phyloP scores from a whole-genome alignment of 2,888 invertebrate species.

The Phortica okadai region DNA sequence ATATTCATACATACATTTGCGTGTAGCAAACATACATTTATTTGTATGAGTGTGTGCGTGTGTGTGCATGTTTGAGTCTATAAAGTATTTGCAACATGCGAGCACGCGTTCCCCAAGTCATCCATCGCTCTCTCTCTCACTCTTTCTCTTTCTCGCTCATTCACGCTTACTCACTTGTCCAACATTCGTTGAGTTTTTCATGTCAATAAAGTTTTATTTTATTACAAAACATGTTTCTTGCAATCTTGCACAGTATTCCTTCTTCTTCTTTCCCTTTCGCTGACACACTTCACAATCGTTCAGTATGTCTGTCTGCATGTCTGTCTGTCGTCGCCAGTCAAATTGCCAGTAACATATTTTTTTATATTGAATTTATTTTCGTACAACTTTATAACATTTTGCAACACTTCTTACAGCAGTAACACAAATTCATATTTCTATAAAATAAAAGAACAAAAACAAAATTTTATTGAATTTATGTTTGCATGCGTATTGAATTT shows the following conservation, averaged over 20 bases:
- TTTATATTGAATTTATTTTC: slow-evolving; percentile 61
- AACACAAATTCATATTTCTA: too few species aligned
- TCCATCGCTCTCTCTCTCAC: not conserved
- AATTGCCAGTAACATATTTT: slow-evolving; percentile 40
- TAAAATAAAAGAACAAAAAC: not conserved
- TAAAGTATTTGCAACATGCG: not conserved
- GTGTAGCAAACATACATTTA: slow-evolving; percentile 17
- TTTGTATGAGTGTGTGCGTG: not conserved
- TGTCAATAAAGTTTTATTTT: slow-evolving; percentile 70
- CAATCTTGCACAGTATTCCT: not conserved
- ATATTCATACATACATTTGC: too few species aligned
- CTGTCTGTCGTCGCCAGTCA: slow-evolving; percentile 44
- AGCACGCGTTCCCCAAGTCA: not conserved
- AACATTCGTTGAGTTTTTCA: slow-evolving; percentile 54
- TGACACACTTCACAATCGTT: too few species aligned
- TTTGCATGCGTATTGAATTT: slow-evolving; percentile 67
- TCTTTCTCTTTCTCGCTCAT: not conserved
- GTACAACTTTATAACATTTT: slow-evolving; percentile 37
- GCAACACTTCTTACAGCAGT: not conserved
- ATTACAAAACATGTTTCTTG: slow-evolving; percentile 50
- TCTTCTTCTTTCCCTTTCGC: too few species aligned
- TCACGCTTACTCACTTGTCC: slow-evolving; percentile 5
- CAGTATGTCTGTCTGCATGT: not conserved
- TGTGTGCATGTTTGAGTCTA: slow-evolving; percentile 21
- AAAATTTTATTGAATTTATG: slow-evolving; percentile 66